These are phyloP conservation scores for Corydoras sp. DNA, from an alignment of 2,113 vertebrate species.

Conservation along the genomic window DNA sequence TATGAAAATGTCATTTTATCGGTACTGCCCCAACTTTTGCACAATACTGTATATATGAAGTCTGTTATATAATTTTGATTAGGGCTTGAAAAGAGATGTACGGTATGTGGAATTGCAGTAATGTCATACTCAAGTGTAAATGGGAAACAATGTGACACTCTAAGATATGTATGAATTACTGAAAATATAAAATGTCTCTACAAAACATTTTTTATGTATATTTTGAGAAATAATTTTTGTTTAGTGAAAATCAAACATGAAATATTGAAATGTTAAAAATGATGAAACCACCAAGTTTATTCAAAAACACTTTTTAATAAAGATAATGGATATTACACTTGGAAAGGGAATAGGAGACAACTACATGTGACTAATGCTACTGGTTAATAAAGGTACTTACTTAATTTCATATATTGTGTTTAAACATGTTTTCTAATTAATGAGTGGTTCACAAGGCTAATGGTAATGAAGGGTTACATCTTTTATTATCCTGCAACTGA, in stretches of 20 bases:
- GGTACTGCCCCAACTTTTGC: too few relatives aligned
- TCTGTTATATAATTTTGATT: too few relatives aligned
- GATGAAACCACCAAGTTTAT: neutral
- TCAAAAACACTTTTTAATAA: constrained; percentile 6
- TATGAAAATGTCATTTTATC: too few relatives aligned
- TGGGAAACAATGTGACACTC: constrained; percentile 16
- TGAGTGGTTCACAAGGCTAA: constrained; percentile 22
- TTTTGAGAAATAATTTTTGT: too few relatives aligned
- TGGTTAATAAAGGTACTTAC: neutral
- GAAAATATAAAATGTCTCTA: neutral
- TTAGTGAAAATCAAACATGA: too few relatives aligned
- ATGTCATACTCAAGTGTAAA: neutral
- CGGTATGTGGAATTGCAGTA: too few relatives aligned
- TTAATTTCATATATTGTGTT: constrained; percentile 1
- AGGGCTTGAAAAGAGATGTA: too few relatives aligned
- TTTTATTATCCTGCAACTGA: constrained; percentile 5
- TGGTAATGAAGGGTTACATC: constrained; percentile 2
- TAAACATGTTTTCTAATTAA: constrained; percentile 8
- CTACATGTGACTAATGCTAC: constrained; percentile 9
- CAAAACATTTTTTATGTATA: too few relatives aligned
- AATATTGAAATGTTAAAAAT: neutral
- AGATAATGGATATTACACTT: constrained; percentile 12
- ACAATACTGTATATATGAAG: too few relatives aligned
- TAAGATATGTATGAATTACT: constrained; percentile 1
- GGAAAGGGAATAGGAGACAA: neutral